Evolutionary conservation across 2,888 invertebrate species (phyloP).

Genomic region (Gastrophysa polygoni): DNA sequence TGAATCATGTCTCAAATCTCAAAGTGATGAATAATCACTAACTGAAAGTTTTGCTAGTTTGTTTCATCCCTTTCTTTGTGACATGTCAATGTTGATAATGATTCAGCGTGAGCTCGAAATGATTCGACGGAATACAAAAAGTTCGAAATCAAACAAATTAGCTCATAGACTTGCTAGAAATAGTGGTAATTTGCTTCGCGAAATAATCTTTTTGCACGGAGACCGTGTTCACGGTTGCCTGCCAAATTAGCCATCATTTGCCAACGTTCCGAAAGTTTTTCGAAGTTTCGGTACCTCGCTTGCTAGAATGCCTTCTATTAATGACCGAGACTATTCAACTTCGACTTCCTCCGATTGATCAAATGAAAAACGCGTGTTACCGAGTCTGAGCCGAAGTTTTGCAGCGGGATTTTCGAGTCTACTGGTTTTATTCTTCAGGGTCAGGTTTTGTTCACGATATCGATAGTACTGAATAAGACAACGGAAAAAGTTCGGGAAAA

Average conservation of each 20-base stretch:
- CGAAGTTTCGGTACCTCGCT: slow-evolving; percentile 20
- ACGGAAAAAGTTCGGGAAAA: no score
- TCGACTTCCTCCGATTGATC: background rate
- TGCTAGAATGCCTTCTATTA: background rate
- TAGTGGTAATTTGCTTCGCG: slow-evolving; percentile 9
- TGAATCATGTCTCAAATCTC: no score
- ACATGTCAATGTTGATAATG: no score
- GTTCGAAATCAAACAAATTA: no score
- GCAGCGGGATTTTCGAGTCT: background rate
- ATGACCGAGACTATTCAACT: background rate
- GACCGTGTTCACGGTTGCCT: slow-evolving; percentile 17
- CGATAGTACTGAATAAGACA: no score
- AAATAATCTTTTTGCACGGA: slow-evolving; percentile 14
- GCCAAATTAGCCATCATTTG: slow-evolving; percentile 28
- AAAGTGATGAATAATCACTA: no score
- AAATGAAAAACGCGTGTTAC: background rate
- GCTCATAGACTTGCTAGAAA: no score
- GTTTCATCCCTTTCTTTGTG: no score
- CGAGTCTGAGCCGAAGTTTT: background rate
- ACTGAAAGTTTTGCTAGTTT: no score
- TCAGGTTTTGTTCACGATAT: no score
- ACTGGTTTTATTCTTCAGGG: background rate
- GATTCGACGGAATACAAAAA: no score
- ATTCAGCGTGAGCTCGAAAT: no score
- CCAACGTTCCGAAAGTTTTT: slow-evolving; percentile 24